phyloP scores from a whole-genome alignment of 2,113 vertebrate genomes.

The Phalacrocorax carbo region DNA sequence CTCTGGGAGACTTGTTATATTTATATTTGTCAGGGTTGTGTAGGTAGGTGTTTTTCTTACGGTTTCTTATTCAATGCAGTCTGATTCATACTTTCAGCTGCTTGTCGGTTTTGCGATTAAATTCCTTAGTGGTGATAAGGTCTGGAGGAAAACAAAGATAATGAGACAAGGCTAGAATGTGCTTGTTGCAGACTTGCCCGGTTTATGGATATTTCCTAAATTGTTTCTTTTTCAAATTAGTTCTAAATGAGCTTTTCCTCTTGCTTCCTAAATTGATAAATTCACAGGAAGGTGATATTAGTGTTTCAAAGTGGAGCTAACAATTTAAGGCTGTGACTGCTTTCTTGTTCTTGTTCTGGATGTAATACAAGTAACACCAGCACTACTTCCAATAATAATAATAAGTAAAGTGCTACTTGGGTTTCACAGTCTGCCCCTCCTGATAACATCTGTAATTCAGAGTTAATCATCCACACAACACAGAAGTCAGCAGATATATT shows the following conservation, averaged over 20 bases:
- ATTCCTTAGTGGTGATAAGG: constrained; percentile 44
- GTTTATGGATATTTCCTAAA: neutral
- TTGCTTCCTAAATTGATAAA: neutral
- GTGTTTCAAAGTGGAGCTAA: neutral
- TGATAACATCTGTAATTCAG: constrained; percentile 26
- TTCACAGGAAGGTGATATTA: neutral
- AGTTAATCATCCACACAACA: constrained; percentile 8
- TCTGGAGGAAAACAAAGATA: constrained; percentile 16
- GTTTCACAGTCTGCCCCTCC: neutral
- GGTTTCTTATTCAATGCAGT: neutral
- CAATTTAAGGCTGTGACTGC: neutral
- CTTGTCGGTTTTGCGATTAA: constrained; percentile 49
- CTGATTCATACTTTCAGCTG: constrained; percentile 56
- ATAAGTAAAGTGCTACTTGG: neutral
- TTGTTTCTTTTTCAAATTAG: neutral
- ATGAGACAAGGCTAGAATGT: constrained; percentile 38
- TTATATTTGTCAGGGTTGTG: neutral
- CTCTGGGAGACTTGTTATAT: neutral
- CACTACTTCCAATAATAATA: constrained; percentile 12
- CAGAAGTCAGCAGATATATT: constrained; percentile 24
- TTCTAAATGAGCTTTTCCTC: neutral
- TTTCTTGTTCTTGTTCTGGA: neutral
- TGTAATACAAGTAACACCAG: neutral
- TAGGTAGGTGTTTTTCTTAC: neutral
- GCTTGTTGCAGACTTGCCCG: constrained; percentile 7